These are phyloP conservation scores for Halichondria panicea DNA, from an alignment of 37 sponge, comb jelly and placozoan genomes.

Conservation along the genomic window DNA sequence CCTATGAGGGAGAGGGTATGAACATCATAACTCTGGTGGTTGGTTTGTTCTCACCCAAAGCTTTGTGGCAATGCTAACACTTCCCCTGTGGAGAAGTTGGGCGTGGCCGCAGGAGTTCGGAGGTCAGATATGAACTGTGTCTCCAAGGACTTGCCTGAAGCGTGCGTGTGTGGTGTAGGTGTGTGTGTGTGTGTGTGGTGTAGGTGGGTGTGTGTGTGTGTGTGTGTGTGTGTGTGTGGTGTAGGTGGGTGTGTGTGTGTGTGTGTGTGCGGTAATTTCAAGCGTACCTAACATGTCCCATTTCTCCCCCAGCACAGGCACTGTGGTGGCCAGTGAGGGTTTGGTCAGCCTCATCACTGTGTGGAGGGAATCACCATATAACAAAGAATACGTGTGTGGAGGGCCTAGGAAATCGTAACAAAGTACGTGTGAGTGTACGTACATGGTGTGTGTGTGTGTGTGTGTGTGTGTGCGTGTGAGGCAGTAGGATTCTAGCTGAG, in stretches of 20 bases:
- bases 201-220: not conserved
- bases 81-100: conserved; percentile 33
- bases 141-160: conserved; percentile 23
- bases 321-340: conserved; percentile 36
- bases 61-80: conserved; percentile 39
- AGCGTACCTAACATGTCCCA: conserved; percentile 66
- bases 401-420: conserved; percentile 4
- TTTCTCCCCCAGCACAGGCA: conserved; percentile 41
- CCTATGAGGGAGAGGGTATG: not conserved
- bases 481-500: too few species aligned
- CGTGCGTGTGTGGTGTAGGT: not conserved
- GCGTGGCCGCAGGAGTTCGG: conserved; percentile 16
- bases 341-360: conserved; percentile 76
- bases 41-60: conserved; percentile 48
- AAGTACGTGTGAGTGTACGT: conserved; percentile 1
- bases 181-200: not conserved
- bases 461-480: conserved; percentile 4
- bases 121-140: conserved; percentile 16
- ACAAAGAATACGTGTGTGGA: not conserved
- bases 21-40: not conserved
- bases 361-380: not conserved
- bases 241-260: not conserved
- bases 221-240: not conserved
- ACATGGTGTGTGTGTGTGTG: too few species aligned
- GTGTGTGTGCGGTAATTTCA: not conserved